Conservation (phyloP, 1,140 invertebrate species). For the Drosophila serrata region DNA sequence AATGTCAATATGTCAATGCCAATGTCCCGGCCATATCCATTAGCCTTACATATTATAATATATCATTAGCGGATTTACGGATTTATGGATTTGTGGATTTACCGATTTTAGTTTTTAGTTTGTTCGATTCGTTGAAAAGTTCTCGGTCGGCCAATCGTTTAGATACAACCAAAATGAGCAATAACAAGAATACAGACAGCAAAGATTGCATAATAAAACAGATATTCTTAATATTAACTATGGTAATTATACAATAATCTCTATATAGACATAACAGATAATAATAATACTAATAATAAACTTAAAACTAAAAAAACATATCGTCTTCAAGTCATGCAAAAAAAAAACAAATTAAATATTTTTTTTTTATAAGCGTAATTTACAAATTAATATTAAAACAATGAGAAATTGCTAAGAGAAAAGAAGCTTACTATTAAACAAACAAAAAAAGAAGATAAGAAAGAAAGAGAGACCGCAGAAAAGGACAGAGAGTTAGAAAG, state of each 20-base stretch:
- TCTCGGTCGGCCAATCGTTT: constrained; percentile 49
- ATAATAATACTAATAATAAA: constrained; percentile 31
- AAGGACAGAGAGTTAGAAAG: neutral
- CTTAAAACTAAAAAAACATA: constrained; percentile 66
- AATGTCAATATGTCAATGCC: constrained; percentile 16
- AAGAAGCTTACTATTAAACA: constrained; percentile 65
- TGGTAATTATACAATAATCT: constrained; percentile 55
- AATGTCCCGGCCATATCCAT: constrained; percentile 36
- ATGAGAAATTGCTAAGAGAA: constrained; percentile 45
- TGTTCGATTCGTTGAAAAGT: constrained; percentile 41
- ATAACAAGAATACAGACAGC: constrained; percentile 50
- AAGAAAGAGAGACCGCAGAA: neutral
- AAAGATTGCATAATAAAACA: constrained; percentile 50
- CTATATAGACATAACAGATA: constrained; percentile 55
- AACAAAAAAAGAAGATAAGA: constrained; percentile 16
- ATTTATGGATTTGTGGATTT: constrained; percentile 3
- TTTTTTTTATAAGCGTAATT: constrained; percentile 73
- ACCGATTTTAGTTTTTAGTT: constrained; percentile 30
- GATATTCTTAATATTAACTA: constrained; percentile 63
- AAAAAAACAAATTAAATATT: constrained; percentile 48
- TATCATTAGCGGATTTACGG: constrained; percentile 35
- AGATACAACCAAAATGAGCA: constrained; percentile 41
- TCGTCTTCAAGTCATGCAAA: constrained; percentile 80
- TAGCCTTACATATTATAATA: constrained; percentile 29
- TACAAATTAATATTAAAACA: constrained; percentile 66